Conservation (phyloP, 1,140 invertebrate species). For the Trissolcus basalis region DNA sequence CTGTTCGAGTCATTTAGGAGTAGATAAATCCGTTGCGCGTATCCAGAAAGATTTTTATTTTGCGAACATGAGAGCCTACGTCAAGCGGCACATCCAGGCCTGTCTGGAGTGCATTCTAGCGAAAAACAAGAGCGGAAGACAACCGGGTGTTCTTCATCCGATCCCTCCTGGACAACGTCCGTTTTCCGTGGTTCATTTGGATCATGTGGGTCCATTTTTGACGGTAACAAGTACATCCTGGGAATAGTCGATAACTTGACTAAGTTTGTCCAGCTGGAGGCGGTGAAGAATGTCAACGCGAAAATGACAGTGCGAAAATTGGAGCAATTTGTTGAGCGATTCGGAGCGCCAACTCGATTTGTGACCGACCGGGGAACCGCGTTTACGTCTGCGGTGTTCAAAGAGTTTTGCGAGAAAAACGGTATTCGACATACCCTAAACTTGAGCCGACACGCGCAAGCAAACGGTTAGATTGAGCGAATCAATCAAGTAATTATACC, state of each 20-base stretch:
- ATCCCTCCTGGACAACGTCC: conserved; percentile 3
- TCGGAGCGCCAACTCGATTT: conserved; percentile 3
- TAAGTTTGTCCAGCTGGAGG: not conserved
- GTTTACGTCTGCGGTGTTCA: conserved; percentile 21
- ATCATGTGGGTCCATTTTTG: conserved; percentile 23
- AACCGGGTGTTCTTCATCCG: not conserved
- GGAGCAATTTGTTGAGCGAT: conserved; percentile 7
- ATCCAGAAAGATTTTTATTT: conserved; percentile 14
- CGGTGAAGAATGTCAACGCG: not conserved
- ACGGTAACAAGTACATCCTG: not conserved
- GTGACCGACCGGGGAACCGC: conserved; percentile 20
- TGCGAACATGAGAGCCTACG: conserved; percentile 11
- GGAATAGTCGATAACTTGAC: too few species aligned
- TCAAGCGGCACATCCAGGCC: conserved; percentile 13
- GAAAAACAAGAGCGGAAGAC: not conserved
- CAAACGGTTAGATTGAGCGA: conserved; percentile 53
- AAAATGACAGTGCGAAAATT: conserved; percentile 17
- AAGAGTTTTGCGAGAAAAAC: conserved; percentile 38
- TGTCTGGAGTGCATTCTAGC: conserved; percentile 8
- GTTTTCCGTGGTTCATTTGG: conserved; percentile 16
- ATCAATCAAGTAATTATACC: conserved; percentile 16
- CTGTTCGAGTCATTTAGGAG: conserved; percentile 7
- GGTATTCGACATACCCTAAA: conserved; percentile 34
- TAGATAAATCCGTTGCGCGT: conserved; percentile 4
- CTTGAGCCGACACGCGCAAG: conserved; percentile 57